phyloP scores from a whole-genome alignment of 2,888 invertebrate genomes.

The Flabesymbios commensalis region DNA sequence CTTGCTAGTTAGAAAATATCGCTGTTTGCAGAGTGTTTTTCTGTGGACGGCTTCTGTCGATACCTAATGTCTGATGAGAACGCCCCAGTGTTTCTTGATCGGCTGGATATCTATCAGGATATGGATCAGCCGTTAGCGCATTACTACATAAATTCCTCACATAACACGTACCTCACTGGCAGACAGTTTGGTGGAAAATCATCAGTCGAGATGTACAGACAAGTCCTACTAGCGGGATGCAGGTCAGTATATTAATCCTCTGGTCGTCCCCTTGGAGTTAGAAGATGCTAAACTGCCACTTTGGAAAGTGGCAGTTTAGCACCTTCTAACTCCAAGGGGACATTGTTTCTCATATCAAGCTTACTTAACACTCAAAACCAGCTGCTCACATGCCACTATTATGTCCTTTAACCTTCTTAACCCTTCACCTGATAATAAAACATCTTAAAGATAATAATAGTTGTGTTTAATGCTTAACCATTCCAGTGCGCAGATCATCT shows the following conservation, averaged over 20 bases:
- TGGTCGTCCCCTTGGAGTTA: too few species aligned
- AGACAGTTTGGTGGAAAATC: slow-evolving; percentile 98
- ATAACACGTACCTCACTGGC: slow-evolving; percentile 62
- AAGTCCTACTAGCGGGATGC: slow-evolving; percentile 95
- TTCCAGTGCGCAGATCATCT: too few species aligned
- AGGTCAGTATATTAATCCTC: slow-evolving; percentile 68
- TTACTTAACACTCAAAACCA: background rate
- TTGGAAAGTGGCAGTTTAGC: too few species aligned
- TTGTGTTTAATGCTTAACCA: too few species aligned
- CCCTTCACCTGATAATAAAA: too few species aligned
- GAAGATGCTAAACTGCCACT: too few species aligned
- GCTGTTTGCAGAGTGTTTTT: slow-evolving; percentile 65
- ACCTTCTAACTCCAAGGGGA: background rate
- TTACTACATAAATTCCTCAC: slow-evolving; percentile 94
- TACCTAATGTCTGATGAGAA: slow-evolving; percentile 99
- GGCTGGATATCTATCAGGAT: slow-evolving; percentile 86
- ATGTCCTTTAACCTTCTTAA: background rate
- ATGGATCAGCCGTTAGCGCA: slow-evolving; percentile 98
- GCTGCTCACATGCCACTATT: background rate
- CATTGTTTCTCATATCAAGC: background rate
- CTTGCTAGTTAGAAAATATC: background rate
- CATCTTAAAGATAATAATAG: too few species aligned
- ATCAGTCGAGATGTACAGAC: slow-evolving; percentile 97
- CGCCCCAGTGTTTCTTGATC: slow-evolving; percentile 96
- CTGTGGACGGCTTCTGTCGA: slow-evolving; percentile 94